A percentile compares a stretch with the other conserved stretches of the same genome.
Conservation (phyloP, 2,797 vertebrate species). For the Gymnopithys bicolor region DNA sequence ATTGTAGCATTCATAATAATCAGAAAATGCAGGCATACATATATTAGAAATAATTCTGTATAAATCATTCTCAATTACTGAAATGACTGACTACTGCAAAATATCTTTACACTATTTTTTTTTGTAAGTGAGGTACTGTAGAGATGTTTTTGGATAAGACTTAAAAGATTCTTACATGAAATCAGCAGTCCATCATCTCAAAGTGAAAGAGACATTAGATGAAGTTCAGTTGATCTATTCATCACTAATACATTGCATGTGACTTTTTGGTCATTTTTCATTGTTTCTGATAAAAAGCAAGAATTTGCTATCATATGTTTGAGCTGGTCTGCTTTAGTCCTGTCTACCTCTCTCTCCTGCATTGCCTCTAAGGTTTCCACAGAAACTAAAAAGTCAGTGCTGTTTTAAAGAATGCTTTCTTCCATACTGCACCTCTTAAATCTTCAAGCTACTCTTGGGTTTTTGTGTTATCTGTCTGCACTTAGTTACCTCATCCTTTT, state of each 20-base stretch:
- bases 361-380: slow-evolving; percentile 10
- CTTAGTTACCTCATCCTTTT: slow-evolving; percentile 29
- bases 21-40: not conserved
- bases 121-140: not conserved
- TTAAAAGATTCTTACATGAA: not conserved
- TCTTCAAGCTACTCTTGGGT: slow-evolving; percentile 9
- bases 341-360: not conserved
- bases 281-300: not conserved
- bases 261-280: not conserved
- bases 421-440: slow-evolving; percentile 41
- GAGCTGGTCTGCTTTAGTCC: not conserved
- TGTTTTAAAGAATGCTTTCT: slow-evolving; percentile 33
- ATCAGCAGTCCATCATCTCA: not conserved
- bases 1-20: not conserved
- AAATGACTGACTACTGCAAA: not conserved
- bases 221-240: not conserved
- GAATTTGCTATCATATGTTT: not conserved
- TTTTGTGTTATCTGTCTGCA: slow-evolving; percentile 20
- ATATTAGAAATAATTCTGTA: not conserved
- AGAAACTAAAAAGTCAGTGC: not conserved
- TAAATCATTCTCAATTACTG: not conserved
- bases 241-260: not conserved
- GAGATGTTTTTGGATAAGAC: not conserved
- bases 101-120: not conserved
- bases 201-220: not conserved